Conservation (phyloP, 92 coral and sea anemone species). For the Micromussa lordhowensis region DNA sequence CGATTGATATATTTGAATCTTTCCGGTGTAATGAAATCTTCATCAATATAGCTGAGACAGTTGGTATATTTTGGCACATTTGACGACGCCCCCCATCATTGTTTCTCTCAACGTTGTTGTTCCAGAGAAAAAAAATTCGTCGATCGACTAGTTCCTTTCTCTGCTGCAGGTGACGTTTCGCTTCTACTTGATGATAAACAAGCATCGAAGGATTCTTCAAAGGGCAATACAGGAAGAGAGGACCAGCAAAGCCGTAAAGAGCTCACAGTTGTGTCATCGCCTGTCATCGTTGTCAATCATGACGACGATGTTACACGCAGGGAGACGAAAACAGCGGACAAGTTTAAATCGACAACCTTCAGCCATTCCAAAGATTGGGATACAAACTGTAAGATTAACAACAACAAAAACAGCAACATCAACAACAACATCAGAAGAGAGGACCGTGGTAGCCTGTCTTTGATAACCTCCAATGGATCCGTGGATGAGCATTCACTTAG, state of each 20-base stretch:
- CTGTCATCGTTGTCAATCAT: background rate
- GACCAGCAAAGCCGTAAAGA: slow-evolving; percentile 1
- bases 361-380: background rate
- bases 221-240: background rate
- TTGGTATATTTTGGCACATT: too few species aligned
- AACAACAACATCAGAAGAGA: too few species aligned
- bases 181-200: background rate
- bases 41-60: too few species aligned
- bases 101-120: too few species aligned
- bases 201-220: background rate
- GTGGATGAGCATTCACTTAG: background rate
- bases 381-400: background rate
- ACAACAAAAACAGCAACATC: background rate
- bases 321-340: background rate
- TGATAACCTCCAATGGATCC: background rate
- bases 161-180: background rate
- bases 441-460: slow-evolving; percentile 9
- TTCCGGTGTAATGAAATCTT: too few species aligned
- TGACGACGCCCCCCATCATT: too few species aligned
- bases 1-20: too few species aligned
- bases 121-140: too few species aligned
- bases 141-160: background rate
- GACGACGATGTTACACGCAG: background rate
- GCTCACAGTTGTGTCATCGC: background rate
- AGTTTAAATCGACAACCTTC: background rate